Percentiles rank a stretch among this genome's conserved stretches.
Conservation (phyloP, 2,888 invertebrate species). For the Eledona agricola region DNA sequence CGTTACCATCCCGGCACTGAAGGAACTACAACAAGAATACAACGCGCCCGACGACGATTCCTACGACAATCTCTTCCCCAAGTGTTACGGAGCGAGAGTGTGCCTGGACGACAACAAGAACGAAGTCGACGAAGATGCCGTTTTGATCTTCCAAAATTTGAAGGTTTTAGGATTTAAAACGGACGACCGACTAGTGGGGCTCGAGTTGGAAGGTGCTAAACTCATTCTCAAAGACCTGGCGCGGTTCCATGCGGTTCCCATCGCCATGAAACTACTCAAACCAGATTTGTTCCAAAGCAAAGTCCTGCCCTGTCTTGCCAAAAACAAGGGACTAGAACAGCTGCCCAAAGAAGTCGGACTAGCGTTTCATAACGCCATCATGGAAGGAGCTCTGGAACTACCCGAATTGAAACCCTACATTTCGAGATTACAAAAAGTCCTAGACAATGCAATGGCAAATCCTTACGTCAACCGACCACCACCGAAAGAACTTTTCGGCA, state of each 20-base stretch:
- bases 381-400: slow-evolving; percentile 50
- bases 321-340: slow-evolving; percentile 54
- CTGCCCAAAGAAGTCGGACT: slow-evolving; percentile 53
- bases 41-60: slow-evolving; percentile 58
- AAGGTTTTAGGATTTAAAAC: slow-evolving; percentile 64
- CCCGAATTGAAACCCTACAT: slow-evolving; percentile 50
- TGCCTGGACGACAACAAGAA: slow-evolving; percentile 57
- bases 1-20: slow-evolving; percentile 63
- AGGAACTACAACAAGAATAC: slow-evolving; percentile 63
- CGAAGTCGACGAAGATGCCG: slow-evolving; percentile 67
- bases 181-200: slow-evolving; percentile 64
- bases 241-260: slow-evolving; percentile 67
- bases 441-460: slow-evolving; percentile 46
- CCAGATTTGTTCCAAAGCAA: slow-evolving; percentile 62
- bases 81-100: slow-evolving; percentile 67
- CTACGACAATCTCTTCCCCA: slow-evolving; percentile 58
- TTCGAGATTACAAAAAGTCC: slow-evolving; percentile 46
- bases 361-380: slow-evolving; percentile 54
- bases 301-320: slow-evolving; percentile 59
- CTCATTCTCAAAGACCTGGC: slow-evolving; percentile 65
- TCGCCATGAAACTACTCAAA: slow-evolving; percentile 65
- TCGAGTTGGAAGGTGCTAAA: slow-evolving; percentile 64
- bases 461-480: slow-evolving; percentile 44
- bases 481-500: slow-evolving; percentile 64
- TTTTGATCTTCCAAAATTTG: slow-evolving; percentile 68